Evolutionary conservation across 2,113 vertebrate genomes (phyloP), one percentile per base, ranked within the genome.

Genomic region (Ivindomyrus marchei): DNA sequence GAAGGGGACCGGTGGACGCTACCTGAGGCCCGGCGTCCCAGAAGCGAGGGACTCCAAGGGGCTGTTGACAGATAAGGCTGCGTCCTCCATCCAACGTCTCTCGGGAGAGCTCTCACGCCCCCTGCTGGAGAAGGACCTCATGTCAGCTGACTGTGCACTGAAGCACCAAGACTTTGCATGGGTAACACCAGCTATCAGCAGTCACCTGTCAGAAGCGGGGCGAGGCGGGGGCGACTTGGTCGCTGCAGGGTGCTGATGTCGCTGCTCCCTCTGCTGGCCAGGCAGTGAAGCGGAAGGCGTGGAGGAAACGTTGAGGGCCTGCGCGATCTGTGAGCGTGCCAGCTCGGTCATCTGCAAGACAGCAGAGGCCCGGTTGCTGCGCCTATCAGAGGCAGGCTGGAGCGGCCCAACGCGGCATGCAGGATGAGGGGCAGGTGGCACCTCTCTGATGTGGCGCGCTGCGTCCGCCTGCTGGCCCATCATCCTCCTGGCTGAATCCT

Each of bases 401-500:
- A 70, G 62, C 1, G 62, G 27, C n/a, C 10, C 24, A 4, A 4
- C n/a, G 80, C 2, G 21, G 6, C 3, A 10, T 1, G 3, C 21
- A 13, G 83, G 10, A 8, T 4, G 17, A 10, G 9, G 3, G 24
- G 27, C 24, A 11, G 27, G 24, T 31, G 86, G 94, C 58, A 98
- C 98, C 97, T 98, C 97, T 90, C 92, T 94, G 92, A 97, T 95
- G 92, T 98, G 97, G 90, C 95, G 95, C 85, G 97, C 93, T 77
- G 97, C 91, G 90, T 98, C 97, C n/a, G 94, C 93, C 89, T 97
- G 98, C 87, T 97, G 97, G 93, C 94, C 95, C 90, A 97, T 95
- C 95, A 97, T 96, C 93, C 97, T 97, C 92, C 94, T 94, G 0
- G 93, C 92, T 52, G 93, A 91, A 88, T 97, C 97, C 62, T 97